phyloP scores from a whole-genome alignment of 2,888 invertebrate genomes.

The Phorcus lineatus region DNA sequence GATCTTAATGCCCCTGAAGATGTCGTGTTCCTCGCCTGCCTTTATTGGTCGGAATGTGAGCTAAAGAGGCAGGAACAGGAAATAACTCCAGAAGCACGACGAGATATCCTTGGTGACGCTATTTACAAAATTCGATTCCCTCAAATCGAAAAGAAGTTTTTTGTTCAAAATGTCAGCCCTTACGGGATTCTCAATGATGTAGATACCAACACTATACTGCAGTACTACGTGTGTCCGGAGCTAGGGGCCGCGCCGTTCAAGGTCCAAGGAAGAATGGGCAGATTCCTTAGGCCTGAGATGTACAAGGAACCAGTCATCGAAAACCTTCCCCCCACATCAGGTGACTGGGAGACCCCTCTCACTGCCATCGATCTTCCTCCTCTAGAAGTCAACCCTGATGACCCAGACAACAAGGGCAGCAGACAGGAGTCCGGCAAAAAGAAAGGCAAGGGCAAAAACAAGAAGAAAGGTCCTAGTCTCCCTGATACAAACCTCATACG shows the following conservation, averaged over 20 bases:
- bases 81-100: constrained; percentile 33
- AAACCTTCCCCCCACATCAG: background rate
- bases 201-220: constrained; percentile 9
- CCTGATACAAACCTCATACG: background rate
- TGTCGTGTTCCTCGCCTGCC: constrained; percentile 50
- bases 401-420: background rate
- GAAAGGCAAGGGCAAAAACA: background rate
- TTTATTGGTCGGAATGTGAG: constrained; percentile 58
- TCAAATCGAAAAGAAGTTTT: constrained; percentile 44
- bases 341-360: background rate
- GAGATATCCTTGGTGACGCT: constrained; percentile 52
- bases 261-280: background rate
- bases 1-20: constrained; percentile 80
- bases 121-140: constrained; percentile 62
- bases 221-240: constrained; percentile 18
- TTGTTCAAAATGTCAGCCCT: constrained; percentile 14
- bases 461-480: background rate
- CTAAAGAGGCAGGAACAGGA: constrained; percentile 53
- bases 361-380: background rate
- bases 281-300: background rate
- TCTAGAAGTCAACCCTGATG: background rate
- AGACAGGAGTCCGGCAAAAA: background rate
- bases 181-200: constrained; percentile 16
- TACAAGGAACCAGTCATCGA: background rate
- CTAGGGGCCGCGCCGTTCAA: constrained; percentile 1